Base-by-base conservation (phyloP, 2,797 vertebrate species). In the Cossypha heuglini region DNA sequence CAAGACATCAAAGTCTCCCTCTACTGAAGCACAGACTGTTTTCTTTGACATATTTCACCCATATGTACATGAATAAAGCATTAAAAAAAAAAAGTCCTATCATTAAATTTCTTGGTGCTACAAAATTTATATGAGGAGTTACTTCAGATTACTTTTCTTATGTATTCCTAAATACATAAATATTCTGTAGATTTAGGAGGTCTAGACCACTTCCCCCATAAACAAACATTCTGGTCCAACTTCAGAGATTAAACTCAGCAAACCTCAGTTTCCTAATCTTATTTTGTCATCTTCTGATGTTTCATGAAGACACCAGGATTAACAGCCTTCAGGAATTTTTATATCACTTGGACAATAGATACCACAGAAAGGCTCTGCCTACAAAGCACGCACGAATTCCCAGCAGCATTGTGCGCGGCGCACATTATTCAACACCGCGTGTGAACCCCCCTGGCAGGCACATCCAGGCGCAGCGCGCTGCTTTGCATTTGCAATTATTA, bases 361-460 rank as follows among this genome's bases (percentile, higher is more conserved):
- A 12, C 21, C 63, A 25, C 45, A 18, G 42, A 33, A 63, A 9
- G 2, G 40, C 48, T 86, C 51, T 58, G 69, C 77, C 81, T 12
- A 20, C 55, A 1, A 19, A 17, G 48, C 12, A 4, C 48, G 4
- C 0, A 2, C 0, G 12, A 15, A 42, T 17, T 24, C 69, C 68
- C 77, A 2, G 8, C 26, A 49, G 81, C 81, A 21, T 1, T 25
- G 49, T 8, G 71, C 1, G 74, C 88, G 5, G 45, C 21, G 11
- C 90, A 9, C 78, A 1, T 14, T 20, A 48, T 29, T 63, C 51
- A 63, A 51, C 57, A 40, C 61, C 6, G 74, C 71, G 4, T 21
- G 55, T 29, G 17, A 26, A 52, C 14, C 9, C 3, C 80, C 2
- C 63, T 1, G 72, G 35, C 82, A 43, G 79, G 8, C 51, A 35